These are phyloP conservation scores for Andrena chrysosceles DNA, from an alignment of 2,888 invertebrate species.

Conservation along the genomic window DNA sequence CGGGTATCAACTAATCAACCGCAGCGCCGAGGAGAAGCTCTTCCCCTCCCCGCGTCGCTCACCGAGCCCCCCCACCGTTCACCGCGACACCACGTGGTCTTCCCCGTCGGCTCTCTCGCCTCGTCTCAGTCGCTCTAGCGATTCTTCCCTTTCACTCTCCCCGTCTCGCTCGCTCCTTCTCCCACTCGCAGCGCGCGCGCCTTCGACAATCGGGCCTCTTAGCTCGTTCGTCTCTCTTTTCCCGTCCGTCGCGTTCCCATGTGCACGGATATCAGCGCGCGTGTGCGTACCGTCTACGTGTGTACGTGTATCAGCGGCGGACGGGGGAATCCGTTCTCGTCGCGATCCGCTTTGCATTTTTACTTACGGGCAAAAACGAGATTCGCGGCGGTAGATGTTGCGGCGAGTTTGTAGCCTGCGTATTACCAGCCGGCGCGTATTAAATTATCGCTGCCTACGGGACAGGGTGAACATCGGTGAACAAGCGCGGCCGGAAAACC, in stretches of 20 bases:
- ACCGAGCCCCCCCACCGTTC: constrained; percentile 60
- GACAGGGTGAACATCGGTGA: constrained; percentile 51
- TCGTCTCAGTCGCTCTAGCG: constrained; percentile 78
- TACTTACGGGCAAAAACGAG: constrained; percentile 46
- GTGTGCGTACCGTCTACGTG: constrained; percentile 7
- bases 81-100: constrained; percentile 70
- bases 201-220: constrained; percentile 52
- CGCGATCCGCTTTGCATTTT: constrained; percentile 58
- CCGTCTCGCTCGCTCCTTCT: constrained; percentile 30
- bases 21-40: constrained; percentile 69
- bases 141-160: constrained; percentile 38
- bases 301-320: constrained; percentile 29
- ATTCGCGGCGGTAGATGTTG: constrained; percentile 50
- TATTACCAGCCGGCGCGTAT: constrained; percentile 41
- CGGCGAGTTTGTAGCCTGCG: constrained; percentile 45
- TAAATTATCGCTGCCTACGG: constrained; percentile 50
- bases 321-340: constrained; percentile 50
- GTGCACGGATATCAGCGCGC: not conserved
- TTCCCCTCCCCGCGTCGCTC: constrained; percentile 74
- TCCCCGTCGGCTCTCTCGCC: constrained; percentile 84
- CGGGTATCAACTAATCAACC: constrained; percentile 76
- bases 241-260: constrained; percentile 10
- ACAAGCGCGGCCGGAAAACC: constrained; percentile 46
- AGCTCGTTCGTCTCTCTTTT: constrained; percentile 51
- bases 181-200: constrained; percentile 27